A percentile compares a stretch with the other conserved stretches of the same genome.
Conservation (phyloP, 1,140 invertebrate genomes). For the Calephelis nemesis region DNA sequence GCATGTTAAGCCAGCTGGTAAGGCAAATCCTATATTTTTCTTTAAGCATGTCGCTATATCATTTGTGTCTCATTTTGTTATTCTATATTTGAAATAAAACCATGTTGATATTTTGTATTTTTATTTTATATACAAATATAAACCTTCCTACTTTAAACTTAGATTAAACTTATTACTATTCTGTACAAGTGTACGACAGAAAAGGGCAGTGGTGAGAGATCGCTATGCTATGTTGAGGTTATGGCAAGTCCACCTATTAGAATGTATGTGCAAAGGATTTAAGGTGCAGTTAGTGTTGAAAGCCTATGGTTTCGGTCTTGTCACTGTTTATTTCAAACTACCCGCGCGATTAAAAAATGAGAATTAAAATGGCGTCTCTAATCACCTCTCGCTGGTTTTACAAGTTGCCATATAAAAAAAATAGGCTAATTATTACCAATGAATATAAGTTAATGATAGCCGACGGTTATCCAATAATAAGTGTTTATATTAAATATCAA, state of each 20-base stretch:
- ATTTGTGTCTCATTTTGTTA: too few relatives aligned
- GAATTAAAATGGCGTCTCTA: too few relatives aligned
- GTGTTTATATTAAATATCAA: too few relatives aligned
- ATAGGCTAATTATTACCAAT: too few relatives aligned
- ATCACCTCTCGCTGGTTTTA: too few relatives aligned
- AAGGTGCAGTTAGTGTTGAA: constrained; percentile 19
- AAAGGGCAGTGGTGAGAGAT: constrained; percentile 53
- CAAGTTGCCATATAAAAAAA: too few relatives aligned
- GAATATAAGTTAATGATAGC: too few relatives aligned
- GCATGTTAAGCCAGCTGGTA: too few relatives aligned
- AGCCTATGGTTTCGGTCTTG: background rate
- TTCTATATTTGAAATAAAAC: background rate
- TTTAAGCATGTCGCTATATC: too few relatives aligned
- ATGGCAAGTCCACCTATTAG: constrained; percentile 37
- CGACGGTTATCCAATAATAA: too few relatives aligned
- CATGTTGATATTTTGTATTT: constrained; percentile 32
- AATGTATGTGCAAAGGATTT: constrained; percentile 17
- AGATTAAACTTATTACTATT: constrained; percentile 62
- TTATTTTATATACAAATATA: constrained; percentile 77
- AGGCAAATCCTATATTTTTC: too few relatives aligned
- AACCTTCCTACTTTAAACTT: constrained; percentile 66
- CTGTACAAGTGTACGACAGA: constrained; percentile 67
- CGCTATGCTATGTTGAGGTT: constrained; percentile 31
- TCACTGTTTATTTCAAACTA: background rate
- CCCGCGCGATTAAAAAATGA: background rate